phyloP scores from a whole-genome alignment of 2,113 vertebrate genomes.

The Microtus oregoni region DNA sequence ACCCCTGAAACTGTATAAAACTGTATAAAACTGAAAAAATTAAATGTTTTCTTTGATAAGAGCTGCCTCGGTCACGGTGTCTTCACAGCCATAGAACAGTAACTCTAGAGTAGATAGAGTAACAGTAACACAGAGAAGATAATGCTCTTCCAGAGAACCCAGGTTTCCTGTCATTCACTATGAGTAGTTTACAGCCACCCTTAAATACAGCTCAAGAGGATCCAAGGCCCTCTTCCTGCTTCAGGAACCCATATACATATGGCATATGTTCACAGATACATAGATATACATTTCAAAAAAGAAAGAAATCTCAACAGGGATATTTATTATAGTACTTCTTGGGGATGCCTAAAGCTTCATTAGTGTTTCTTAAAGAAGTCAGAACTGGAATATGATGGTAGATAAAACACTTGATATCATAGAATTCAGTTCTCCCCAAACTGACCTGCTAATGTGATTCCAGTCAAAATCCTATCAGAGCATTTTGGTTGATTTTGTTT shows the following conservation, averaged over 20 bases:
- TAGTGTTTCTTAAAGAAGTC: background rate
- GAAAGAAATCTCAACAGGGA: background rate
- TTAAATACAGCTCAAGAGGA: background rate
- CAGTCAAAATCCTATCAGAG: background rate
- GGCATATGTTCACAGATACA: too few species aligned
- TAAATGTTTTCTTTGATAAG: background rate
- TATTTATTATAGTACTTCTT: background rate
- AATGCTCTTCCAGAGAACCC: background rate
- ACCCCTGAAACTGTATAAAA: background rate
- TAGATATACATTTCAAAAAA: background rate
- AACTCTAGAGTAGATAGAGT: background rate
- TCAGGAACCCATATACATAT: background rate
- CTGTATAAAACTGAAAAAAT: too few species aligned
- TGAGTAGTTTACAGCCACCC: background rate
- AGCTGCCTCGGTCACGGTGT: background rate
- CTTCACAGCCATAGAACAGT: background rate
- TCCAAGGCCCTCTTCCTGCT: background rate
- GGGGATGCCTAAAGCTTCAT: background rate
- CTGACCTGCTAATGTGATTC: background rate
- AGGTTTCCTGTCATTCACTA: background rate
- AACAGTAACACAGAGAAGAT: too few species aligned
- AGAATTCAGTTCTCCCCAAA: background rate
- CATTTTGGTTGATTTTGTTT: background rate
- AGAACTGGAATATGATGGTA: background rate
- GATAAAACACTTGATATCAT: background rate